Percentiles rank a stretch among this genome's conserved stretches.
phyloP scores from a whole-genome alignment of 2,797 vertebrate species.

The Chromobotia macracanthus region DNA sequence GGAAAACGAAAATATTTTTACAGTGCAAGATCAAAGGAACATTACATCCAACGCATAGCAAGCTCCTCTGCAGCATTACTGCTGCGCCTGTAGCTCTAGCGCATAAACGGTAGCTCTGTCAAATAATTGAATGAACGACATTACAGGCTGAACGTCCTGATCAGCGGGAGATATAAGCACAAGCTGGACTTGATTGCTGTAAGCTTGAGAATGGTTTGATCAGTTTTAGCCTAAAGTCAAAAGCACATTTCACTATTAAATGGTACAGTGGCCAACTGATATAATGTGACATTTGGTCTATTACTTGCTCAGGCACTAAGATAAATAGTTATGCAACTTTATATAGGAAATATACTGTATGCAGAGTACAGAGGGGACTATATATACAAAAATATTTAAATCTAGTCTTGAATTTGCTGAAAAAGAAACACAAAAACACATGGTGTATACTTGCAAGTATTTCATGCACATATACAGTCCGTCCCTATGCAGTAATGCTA shows the following conservation, averaged over 20 bases:
- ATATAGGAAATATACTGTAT: no score
- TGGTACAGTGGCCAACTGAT: constrained; percentile 31
- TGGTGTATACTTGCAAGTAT: no score
- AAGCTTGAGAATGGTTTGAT: background rate
- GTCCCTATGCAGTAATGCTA: no score
- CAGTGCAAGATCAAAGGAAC: constrained; percentile 46
- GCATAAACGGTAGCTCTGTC: constrained; percentile 26
- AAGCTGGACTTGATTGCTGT: constrained; percentile 40
- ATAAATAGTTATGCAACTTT: background rate
- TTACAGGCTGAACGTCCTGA: constrained; percentile 42
- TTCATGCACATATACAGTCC: no score
- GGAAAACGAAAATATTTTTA: constrained; percentile 33
- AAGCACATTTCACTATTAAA: constrained; percentile 30
- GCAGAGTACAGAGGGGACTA: no score
- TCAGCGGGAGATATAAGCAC: constrained; percentile 44
- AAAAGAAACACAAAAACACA: no score
- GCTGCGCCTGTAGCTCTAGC: background rate
- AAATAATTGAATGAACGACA: constrained; percentile 40
- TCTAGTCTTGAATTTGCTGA: no score
- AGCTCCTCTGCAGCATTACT: constrained; percentile 4
- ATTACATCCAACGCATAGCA: constrained; percentile 16
- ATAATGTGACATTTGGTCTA: constrained; percentile 10
- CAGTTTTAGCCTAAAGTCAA: constrained; percentile 8
- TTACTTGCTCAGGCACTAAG: background rate
- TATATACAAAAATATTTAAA: no score